These are phyloP conservation scores for Himalopsyche phryganea DNA, from an alignment of 1,140 invertebrate genomes.

Conservation along the genomic window DNA sequence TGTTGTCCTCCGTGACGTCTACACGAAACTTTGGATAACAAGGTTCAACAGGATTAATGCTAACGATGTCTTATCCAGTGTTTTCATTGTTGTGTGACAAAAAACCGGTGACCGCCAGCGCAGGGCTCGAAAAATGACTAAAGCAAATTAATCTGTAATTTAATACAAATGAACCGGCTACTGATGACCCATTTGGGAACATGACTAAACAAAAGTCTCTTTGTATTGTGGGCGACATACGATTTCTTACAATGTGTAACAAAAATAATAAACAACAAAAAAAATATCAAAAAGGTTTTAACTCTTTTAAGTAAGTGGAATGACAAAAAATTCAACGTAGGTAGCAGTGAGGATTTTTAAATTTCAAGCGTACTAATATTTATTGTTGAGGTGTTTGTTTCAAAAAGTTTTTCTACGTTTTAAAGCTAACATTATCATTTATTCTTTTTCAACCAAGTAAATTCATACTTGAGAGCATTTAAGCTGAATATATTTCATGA, in stretches of 20 bases:
- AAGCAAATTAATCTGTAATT: slow-evolving; percentile 24
- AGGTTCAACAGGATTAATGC: no score
- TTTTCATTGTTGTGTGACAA: background rate
- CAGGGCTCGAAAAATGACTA: background rate
- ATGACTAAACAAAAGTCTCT: slow-evolving; percentile 29
- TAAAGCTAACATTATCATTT: no score
- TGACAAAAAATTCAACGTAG: background rate
- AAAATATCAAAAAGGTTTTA: background rate
- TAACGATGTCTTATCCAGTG: no score
- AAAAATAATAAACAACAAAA: slow-evolving; percentile 13
- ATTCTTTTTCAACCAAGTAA: no score
- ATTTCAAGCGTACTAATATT: no score
- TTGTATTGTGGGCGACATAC: slow-evolving; percentile 29
- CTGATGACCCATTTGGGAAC: slow-evolving; percentile 29
- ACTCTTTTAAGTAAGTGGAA: background rate
- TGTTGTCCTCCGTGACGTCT: no score
- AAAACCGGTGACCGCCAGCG: background rate
- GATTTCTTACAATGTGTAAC: slow-evolving; percentile 27
- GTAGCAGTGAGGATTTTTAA: no score
- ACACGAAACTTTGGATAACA: no score
- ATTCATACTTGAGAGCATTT: no score
- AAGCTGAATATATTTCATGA: no score
- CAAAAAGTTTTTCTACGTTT: no score
- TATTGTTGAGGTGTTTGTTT: no score
- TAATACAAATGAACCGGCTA: slow-evolving; percentile 34